phyloP scores from a whole-genome alignment of 1,140 invertebrate genomes.

The Atta texana region DNA sequence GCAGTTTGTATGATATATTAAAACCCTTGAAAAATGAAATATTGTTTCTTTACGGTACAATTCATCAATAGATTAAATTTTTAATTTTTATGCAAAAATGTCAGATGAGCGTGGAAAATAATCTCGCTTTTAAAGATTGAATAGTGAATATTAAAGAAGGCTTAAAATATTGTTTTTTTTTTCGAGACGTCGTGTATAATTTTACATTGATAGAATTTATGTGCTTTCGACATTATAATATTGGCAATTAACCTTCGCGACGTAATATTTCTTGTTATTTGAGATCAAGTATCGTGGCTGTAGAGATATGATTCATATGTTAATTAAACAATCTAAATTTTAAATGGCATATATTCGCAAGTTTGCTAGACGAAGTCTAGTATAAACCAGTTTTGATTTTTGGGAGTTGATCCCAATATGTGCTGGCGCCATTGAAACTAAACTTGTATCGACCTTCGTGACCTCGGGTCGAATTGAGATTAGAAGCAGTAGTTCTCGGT shows the following conservation, averaged over 20 bases:
- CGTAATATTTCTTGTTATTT: conserved; percentile 13
- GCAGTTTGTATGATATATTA: neutral
- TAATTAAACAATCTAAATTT: conserved; percentile 37
- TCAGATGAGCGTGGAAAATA: neutral
- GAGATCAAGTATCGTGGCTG: neutral
- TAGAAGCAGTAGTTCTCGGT: neutral
- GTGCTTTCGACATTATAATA: neutral
- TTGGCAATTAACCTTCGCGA: neutral
- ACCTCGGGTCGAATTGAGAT: conserved; percentile 1
- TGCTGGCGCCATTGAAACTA: conserved; percentile 21
- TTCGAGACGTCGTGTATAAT: neutral
- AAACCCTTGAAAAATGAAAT: conserved; percentile 15
- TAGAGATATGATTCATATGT: conserved; percentile 6
- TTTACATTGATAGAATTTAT: neutral
- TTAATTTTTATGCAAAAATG: conserved; percentile 25
- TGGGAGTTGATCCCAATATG: neutral
- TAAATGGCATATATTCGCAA: neutral
- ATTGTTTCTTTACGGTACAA: conserved; percentile 4
- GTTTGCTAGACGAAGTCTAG: neutral
- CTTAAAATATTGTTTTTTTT: conserved; percentile 17
- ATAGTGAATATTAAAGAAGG: neutral
- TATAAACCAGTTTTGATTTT: conserved; percentile 41
- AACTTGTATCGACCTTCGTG: conserved; percentile 40
- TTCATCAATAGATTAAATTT: conserved; percentile 3
- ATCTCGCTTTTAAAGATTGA: neutral